These are phyloP conservation scores for Dorcus hopei DNA, from an alignment of 2,888 invertebrate genomes.

Conservation along the genomic window DNA sequence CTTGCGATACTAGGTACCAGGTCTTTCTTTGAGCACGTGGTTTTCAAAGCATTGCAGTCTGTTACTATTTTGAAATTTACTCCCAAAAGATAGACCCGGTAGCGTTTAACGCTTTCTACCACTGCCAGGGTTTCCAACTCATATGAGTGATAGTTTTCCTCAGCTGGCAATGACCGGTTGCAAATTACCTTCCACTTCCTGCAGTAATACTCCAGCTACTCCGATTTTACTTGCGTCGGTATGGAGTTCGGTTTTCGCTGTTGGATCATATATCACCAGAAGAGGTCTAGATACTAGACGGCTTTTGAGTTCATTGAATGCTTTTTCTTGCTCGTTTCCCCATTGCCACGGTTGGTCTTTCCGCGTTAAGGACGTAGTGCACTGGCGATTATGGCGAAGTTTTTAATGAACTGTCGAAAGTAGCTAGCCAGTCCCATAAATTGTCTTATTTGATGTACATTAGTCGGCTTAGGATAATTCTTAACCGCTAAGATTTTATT, in stretches of 20 bases:
- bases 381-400: no score
- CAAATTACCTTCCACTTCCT: no score
- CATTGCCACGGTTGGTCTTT: not conserved
- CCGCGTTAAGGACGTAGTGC: not conserved
- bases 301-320: no score
- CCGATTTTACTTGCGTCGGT: no score
- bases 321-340: no score
- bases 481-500: not conserved
- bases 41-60: conserved; percentile 25
- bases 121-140: conserved; percentile 29
- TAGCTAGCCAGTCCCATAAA: no score
- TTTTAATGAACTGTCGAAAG: no score
- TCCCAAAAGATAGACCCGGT: conserved; percentile 21
- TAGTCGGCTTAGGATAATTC: not conserved
- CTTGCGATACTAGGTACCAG: conserved; percentile 25
- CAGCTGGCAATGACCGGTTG: conserved; percentile 13
- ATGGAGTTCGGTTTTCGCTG: conserved; percentile 29
- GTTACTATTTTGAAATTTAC: conserved; percentile 26
- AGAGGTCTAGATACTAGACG: no score
- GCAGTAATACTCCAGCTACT: conserved; percentile 18
- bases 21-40: conserved; percentile 23
- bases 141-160: conserved; percentile 27
- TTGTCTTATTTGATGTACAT: no score
- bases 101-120: conserved; percentile 24
- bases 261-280: conserved; percentile 23